Evolutionary conservation across 2,888 invertebrate genomes (phyloP).

Genomic region (Dexiosoma caninum): DNA sequence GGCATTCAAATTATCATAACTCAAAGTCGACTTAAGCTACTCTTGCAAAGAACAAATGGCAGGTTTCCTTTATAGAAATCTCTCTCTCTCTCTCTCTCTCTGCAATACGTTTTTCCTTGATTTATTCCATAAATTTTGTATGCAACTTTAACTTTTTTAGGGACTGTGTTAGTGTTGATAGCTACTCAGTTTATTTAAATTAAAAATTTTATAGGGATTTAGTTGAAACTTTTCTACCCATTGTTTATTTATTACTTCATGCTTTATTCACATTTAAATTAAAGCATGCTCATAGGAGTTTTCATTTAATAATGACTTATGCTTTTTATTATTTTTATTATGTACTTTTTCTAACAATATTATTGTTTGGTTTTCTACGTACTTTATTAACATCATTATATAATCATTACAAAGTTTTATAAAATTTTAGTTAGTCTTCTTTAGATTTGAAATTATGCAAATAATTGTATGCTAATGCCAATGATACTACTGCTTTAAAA

Average conservation of each 20-base stretch:
- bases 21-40: no score
- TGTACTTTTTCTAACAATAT: constrained; percentile 16
- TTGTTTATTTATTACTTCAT: not conserved
- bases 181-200: constrained; percentile 75
- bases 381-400: constrained; percentile 24
- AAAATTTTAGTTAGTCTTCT: not conserved
- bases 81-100: no score
- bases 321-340: not conserved
- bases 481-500: not conserved
- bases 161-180: constrained; percentile 56
- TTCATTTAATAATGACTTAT: not conserved
- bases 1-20: no score
- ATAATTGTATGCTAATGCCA: constrained; percentile 14
- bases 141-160: not conserved
- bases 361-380: constrained; percentile 19
- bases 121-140: not conserved
- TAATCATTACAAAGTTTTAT: constrained; percentile 1
- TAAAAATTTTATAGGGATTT: constrained; percentile 74
- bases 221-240: constrained; percentile 56
- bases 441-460: constrained; percentile 40
- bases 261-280: not conserved
- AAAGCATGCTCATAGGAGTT: constrained; percentile 18
- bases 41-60: no score
- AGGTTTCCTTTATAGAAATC: no score
- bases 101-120: not conserved